phyloP scores from a whole-genome alignment of 2,113 vertebrate species.

The Equus quagga region DNA sequence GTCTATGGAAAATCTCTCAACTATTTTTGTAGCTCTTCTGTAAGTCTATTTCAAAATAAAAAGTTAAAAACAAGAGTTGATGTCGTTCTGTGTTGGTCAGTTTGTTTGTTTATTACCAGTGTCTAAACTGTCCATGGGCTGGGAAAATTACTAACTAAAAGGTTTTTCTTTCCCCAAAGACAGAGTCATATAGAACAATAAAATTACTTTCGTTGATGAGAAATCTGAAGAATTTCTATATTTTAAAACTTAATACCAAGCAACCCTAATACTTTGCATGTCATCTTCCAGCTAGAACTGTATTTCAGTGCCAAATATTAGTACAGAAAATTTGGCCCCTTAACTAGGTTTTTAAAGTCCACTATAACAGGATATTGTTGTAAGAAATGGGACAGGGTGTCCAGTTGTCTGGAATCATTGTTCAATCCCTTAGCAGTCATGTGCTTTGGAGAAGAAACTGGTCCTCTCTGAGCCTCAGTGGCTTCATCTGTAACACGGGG shows the following conservation, averaged over 20 bases:
- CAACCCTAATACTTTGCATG: neutral
- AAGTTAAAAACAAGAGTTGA: neutral
- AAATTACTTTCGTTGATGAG: neutral
- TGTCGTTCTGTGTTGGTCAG: neutral
- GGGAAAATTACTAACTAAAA: neutral
- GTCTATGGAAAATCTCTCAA: neutral
- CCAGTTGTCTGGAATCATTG: neutral
- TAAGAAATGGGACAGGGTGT: neutral
- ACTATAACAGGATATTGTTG: neutral
- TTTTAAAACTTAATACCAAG: neutral
- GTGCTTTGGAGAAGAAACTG: neutral
- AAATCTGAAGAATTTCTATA: neutral
- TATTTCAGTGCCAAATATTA: neutral
- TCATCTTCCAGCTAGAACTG: neutral
- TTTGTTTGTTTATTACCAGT: neutral
- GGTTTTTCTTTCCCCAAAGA: neutral
- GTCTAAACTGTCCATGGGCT: neutral
- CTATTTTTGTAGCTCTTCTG: neutral
- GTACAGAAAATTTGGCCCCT: neutral
- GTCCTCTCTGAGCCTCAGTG: neutral
- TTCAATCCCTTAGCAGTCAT: neutral
- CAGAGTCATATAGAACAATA: neutral
- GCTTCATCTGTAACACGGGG: neutral
- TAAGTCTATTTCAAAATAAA: neutral
- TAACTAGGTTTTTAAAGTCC: neutral